Conservation (phyloP, 2,888 invertebrate genomes). For the Ennomos erosarius region DNA sequence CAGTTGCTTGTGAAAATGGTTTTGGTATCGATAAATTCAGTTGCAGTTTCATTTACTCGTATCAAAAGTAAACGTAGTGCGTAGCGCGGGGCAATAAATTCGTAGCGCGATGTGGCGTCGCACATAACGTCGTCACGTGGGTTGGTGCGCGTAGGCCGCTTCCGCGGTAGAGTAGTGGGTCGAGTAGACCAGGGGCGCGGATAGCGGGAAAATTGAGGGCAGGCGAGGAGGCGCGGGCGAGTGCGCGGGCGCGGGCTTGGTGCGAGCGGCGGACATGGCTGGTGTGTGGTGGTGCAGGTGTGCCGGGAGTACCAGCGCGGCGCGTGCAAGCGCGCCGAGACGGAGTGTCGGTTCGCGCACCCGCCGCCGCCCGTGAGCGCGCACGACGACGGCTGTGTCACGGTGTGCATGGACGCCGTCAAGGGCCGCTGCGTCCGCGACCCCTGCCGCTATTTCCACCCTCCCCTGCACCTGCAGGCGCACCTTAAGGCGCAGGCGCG, state of each 20-base stretch:
- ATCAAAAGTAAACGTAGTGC: background rate
- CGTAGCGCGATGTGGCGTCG: background rate
- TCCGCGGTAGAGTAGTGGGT: slow-evolving; percentile 39
- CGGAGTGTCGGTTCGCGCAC: slow-evolving; percentile 99
- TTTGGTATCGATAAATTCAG: background rate
- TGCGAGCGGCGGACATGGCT: slow-evolving; percentile 70
- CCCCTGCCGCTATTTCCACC: slow-evolving; percentile 99
- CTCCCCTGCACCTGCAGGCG: slow-evolving; percentile 99
- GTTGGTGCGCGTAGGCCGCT: slow-evolving; percentile 11
- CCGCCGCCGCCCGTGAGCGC: slow-evolving; percentile 98
- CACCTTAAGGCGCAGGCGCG: slow-evolving; percentile 99
- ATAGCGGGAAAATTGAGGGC: slow-evolving; percentile 11
- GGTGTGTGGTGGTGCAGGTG: slow-evolving; percentile 90
- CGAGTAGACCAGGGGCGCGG: slow-evolving; percentile 18
- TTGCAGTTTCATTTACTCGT: background rate
- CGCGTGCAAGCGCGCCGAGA: slow-evolving; percentile 98
- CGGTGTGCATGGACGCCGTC: slow-evolving; percentile 99
- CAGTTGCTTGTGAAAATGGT: background rate
- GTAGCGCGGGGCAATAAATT: background rate
- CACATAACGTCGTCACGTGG: slow-evolving; percentile 1
- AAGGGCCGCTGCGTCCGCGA: slow-evolving; percentile 99
- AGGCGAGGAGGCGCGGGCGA: slow-evolving; percentile 37
- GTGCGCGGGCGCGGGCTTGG: slow-evolving; percentile 49
- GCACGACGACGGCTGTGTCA: slow-evolving; percentile 99
- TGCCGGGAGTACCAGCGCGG: slow-evolving; percentile 99